A percentile compares a stretch with the other conserved stretches of the same genome.
phyloP scores from a whole-genome alignment of 2,888 invertebrate species.

The Andrena camellia region DNA sequence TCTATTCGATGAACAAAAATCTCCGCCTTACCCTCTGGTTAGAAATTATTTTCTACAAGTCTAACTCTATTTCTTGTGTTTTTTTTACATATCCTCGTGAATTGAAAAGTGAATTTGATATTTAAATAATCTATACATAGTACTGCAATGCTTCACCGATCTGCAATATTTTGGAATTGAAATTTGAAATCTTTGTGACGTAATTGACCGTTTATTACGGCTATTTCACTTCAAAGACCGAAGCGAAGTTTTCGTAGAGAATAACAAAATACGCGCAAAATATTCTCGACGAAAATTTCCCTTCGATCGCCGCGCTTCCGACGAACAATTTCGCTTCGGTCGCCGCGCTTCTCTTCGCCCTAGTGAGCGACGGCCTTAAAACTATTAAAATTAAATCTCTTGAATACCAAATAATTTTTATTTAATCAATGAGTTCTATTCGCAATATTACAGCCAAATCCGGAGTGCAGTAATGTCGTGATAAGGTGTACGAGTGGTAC shows the following conservation, averaged over 20 bases:
- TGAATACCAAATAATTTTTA: neutral
- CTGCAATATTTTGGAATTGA: too few relatives aligned
- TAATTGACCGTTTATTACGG: neutral
- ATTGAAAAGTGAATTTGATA: too few relatives aligned
- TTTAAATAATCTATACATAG: too few relatives aligned
- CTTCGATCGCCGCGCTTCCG: too few relatives aligned
- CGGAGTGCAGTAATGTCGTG: constrained; percentile 93
- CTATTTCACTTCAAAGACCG: too few relatives aligned
- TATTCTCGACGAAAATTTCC: too few relatives aligned
- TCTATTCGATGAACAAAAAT: constrained; percentile 90
- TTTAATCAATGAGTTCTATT: neutral
- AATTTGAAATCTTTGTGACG: too few relatives aligned
- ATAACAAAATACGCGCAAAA: too few relatives aligned
- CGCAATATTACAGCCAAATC: constrained; percentile 87
- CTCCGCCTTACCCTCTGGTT: constrained; percentile 88
- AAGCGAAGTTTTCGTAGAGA: too few relatives aligned
- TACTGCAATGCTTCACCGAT: too few relatives aligned
- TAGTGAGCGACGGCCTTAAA: neutral
- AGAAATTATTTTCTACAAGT: constrained; percentile 40
- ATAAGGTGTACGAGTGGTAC: constrained; percentile 91
- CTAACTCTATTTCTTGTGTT: neutral
- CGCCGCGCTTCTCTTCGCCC: too few relatives aligned
- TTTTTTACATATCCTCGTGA: neutral
- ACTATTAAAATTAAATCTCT: neutral
- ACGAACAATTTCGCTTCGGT: too few relatives aligned